Evolutionary conservation across 2,113 vertebrate species (phyloP).

Genomic region (Paradisaea rubra): DNA sequence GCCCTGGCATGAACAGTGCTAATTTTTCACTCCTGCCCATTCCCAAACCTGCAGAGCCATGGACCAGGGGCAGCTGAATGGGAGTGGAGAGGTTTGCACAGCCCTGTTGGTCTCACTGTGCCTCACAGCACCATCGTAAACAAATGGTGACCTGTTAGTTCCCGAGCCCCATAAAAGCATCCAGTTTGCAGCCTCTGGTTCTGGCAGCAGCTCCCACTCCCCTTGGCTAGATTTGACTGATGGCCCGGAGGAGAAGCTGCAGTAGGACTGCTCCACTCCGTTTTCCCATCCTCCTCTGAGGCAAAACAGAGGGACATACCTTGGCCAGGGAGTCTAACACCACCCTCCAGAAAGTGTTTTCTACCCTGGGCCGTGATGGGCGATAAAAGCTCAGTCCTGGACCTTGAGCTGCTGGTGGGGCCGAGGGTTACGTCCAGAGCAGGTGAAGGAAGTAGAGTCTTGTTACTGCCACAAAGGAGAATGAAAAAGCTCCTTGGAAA

Average conservation of each 20-base stretch:
- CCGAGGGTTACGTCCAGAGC: accelerated
- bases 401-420: neutral
- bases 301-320: accelerated
- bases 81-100: neutral
- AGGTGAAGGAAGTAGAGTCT: neutral
- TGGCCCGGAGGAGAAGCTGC: neutral
- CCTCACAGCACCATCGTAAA: accelerated
- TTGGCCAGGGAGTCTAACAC: neutral
- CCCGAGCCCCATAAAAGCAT: neutral
- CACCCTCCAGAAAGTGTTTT: accelerated
- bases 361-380: neutral
- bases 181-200: neutral
- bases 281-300: neutral
- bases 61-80: accelerated
- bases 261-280: neutral
- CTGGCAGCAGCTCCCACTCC: neutral
- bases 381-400: neutral
- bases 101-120: accelerated
- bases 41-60: neutral
- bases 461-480: neutral
- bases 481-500: neutral
- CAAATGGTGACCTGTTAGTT: accelerated
- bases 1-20: neutral
- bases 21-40: neutral
- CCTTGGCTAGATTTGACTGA: neutral